Evolutionary conservation across 2,113 vertebrate species (phyloP), one percentile per base, ranked within the genome.

Genomic region (Turdus rufiventris): DNA sequence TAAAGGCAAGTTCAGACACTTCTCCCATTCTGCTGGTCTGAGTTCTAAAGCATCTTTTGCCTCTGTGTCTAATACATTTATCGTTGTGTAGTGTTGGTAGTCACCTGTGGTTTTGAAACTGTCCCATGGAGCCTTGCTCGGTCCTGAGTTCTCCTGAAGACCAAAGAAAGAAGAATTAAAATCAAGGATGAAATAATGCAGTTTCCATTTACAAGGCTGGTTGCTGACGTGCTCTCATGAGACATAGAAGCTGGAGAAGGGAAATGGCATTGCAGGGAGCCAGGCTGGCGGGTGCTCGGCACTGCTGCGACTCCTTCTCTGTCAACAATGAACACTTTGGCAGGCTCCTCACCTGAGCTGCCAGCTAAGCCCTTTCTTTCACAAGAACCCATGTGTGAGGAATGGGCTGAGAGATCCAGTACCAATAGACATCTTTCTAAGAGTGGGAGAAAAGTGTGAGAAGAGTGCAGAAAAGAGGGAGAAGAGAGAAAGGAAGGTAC

Each of bases 51-150:
- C 97, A 92, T 99, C 99, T 98, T 99, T 99, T 97, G 98, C 97
- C 97, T 99, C 98, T 97, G 99, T 98, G 94, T 99, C 99, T 98
- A 99, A 98, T 97, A 99, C 99, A 86, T 99, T 99, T 99, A 99
- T 99, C 91, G 99, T 99, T 98, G 99, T 98, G 90, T 99, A 99
- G 97, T 99, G 99, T 98, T 98, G 99, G 97, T 99, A 99, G 97
- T 99, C 99, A 93, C 99, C 98, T 93, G 99, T 98, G 96, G 98
- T 98, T 98, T 99, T 99, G 98, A 99, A 99, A 98, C 97, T 99
- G 97, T 99, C 99, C 99, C 99, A 99, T 60, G 99, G 99, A 97
- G 98, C 99, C 98, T 99, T 99, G 98, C 98, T 99, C 77, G 98
- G 97, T 96, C 98, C 98, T 95, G 99, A 98, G 97, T 99, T 99